Conservation (phyloP, 2,113 vertebrate genomes). For the Mungos mungo region DNA sequence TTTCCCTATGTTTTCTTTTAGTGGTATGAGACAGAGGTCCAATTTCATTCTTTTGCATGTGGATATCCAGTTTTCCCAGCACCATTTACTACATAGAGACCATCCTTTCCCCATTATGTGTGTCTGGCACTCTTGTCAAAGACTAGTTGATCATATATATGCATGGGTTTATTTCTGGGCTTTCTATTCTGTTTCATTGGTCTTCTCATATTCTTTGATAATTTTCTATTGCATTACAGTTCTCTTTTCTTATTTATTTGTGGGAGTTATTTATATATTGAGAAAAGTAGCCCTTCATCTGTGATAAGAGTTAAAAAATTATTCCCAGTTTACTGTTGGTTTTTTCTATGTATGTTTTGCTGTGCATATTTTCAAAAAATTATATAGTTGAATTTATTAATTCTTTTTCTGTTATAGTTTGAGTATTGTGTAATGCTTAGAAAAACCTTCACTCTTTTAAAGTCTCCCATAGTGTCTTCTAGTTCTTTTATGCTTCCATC, state of each 20-base stretch:
- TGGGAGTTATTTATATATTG: background rate
- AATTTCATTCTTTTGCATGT: too few relatives aligned
- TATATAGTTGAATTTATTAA: background rate
- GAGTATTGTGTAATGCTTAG: background rate
- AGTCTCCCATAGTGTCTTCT: background rate
- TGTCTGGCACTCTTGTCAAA: too few relatives aligned
- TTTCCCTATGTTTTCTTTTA: too few relatives aligned
- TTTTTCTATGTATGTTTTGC: background rate
- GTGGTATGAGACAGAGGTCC: too few relatives aligned
- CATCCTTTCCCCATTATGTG: too few relatives aligned
- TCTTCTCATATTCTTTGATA: background rate
- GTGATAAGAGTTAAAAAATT: background rate
- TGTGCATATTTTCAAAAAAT: background rate
- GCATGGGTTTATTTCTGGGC: too few relatives aligned
- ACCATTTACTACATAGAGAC: too few relatives aligned
- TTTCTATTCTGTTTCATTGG: background rate
- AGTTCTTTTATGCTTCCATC: background rate
- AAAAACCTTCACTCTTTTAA: background rate
- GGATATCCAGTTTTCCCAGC: too few relatives aligned
- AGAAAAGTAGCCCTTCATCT: background rate
- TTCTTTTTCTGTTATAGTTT: background rate
- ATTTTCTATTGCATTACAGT: background rate
- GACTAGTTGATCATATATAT: too few relatives aligned
- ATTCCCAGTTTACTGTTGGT: background rate
- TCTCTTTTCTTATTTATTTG: background rate